phyloP scores from a whole-genome alignment of 2,888 invertebrate genomes.

The Meganola albula region DNA sequence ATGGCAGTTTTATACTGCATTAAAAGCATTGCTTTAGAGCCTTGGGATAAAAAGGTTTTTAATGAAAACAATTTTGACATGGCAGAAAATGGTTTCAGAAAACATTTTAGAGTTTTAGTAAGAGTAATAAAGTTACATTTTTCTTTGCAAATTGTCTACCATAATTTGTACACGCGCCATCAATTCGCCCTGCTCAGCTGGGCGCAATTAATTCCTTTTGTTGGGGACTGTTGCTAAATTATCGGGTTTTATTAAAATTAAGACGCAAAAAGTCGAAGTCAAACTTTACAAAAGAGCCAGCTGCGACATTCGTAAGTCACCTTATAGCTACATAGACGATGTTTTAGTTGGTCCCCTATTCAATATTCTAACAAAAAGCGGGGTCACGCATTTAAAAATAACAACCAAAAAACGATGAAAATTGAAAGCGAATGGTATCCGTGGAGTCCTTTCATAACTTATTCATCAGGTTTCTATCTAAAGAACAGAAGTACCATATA shows the following conservation, averaged over 20 bases:
- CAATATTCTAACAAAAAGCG: too few species aligned
- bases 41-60: too few species aligned
- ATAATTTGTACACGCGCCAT: neutral
- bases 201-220: neutral
- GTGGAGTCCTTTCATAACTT: constrained; percentile 22
- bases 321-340: too few species aligned
- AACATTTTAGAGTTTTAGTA: too few species aligned
- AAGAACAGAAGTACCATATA: constrained; percentile 18
- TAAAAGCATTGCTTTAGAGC: too few species aligned
- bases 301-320: neutral
- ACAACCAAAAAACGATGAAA: constrained; percentile 13
- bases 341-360: too few species aligned
- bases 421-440: constrained; percentile 19
- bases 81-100: too few species aligned
- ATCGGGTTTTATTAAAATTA: neutral
- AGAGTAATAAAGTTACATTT: too few species aligned
- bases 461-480: constrained; percentile 19
- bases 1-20: too few species aligned
- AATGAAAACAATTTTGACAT: too few species aligned
- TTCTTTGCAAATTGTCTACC: too few species aligned
- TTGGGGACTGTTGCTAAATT: neutral
- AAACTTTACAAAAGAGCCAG: neutral
- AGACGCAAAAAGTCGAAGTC: neutral
- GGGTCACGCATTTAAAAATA: constrained; percentile 15
- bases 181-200: neutral